Conservation (phyloP, 2,888 invertebrate species). For the Cryptocephalus primarius region DNA sequence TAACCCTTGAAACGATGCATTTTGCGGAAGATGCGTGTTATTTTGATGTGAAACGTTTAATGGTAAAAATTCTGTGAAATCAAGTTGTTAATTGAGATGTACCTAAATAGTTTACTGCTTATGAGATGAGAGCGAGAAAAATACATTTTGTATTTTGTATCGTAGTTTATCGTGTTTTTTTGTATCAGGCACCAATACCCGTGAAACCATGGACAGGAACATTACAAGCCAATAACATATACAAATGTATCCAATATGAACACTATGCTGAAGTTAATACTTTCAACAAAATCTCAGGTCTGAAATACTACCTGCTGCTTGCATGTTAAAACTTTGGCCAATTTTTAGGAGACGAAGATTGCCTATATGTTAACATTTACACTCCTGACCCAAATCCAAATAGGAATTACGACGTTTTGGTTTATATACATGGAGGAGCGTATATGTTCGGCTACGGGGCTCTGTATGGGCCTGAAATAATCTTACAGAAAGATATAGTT, state of each 20-base stretch:
- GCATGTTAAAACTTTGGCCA: too few relatives aligned
- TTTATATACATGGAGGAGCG: conserved; percentile 57
- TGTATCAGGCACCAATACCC: conserved; percentile 38
- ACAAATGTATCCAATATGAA: conserved; percentile 33
- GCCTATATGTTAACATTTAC: conserved; percentile 53
- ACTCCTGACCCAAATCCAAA: conserved; percentile 40
- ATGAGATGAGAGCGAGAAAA: too few relatives aligned
- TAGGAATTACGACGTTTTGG: conserved; percentile 47
- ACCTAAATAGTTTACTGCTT: neutral
- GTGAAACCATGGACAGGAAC: conserved; percentile 51
- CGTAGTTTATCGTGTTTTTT: too few relatives aligned
- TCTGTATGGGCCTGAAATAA: conserved; percentile 42
- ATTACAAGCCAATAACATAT: conserved; percentile 51
- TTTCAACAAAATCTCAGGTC: too few relatives aligned
- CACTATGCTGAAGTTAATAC: conserved; percentile 10
- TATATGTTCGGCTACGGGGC: conserved; percentile 55
- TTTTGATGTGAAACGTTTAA: too few relatives aligned
- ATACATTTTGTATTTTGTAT: too few relatives aligned
- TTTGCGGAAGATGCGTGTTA: too few relatives aligned
- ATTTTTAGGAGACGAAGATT: conserved; percentile 52
- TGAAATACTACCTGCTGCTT: too few relatives aligned
- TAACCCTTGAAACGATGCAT: too few relatives aligned
- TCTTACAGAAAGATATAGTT: conserved; percentile 55
- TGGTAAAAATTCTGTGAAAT: neutral
- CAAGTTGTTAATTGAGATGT: neutral